These are phyloP conservation scores for Netelia melanura DNA, from an alignment of 2,888 invertebrate genomes.

Conservation along the genomic window DNA sequence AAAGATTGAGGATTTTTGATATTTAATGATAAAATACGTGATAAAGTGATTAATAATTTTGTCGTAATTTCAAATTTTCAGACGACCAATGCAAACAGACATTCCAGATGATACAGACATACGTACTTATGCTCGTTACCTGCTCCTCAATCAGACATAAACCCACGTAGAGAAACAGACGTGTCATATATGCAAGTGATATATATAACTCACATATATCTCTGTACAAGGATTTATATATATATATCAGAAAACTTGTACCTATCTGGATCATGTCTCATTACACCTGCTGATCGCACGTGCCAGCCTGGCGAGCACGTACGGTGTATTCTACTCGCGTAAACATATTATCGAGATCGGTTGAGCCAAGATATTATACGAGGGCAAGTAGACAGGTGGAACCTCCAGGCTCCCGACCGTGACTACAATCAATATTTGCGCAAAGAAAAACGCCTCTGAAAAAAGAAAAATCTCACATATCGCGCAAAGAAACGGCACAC, in stretches of 20 bases:
- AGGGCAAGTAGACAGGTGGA: background rate
- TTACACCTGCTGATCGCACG: conserved; percentile 55
- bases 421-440: conserved; percentile 7
- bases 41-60: background rate
- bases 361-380: conserved; percentile 33
- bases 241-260: conserved; percentile 7
- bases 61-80: background rate
- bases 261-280: conserved; percentile 52
- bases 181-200: background rate
- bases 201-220: background rate
- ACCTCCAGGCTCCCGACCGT: background rate
- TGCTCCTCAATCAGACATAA: conserved; percentile 42
- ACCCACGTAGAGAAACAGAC: background rate
- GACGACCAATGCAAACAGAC: conserved; percentile 10
- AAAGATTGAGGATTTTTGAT: no score
- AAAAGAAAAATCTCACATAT: conserved; percentile 5
- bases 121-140: background rate
- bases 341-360: conserved; percentile 56
- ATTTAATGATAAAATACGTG: background rate
- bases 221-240: background rate
- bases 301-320: conserved; percentile 58
- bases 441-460: background rate
- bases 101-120: conserved; percentile 20
- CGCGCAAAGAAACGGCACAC: background rate
- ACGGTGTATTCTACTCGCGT: conserved; percentile 47